Conservation (phyloP, 2,113 vertebrate genomes). For the Murina feae region DNA sequence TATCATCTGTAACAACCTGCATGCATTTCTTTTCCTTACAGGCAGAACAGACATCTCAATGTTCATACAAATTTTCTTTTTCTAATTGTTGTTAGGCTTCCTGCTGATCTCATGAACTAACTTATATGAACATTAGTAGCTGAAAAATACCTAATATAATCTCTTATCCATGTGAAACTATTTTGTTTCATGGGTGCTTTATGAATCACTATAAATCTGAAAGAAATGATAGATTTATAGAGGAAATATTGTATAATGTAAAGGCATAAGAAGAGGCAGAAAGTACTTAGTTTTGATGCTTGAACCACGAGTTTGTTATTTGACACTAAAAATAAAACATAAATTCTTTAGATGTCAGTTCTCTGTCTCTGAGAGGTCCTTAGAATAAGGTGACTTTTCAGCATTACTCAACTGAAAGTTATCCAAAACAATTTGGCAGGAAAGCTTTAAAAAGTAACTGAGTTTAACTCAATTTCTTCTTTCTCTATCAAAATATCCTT, state of each 20-base stretch:
- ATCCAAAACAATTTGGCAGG: neutral
- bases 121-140: neutral
- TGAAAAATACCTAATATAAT: neutral
- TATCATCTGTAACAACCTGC: rapidly evolving
- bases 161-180: neutral
- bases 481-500: neutral
- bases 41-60: neutral
- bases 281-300: neutral
- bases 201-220: neutral
- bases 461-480: neutral
- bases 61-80: neutral
- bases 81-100: neutral
- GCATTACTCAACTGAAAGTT: neutral
- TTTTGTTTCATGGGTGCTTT: neutral
- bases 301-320: neutral
- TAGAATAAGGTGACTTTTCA: neutral
- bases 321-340: neutral
- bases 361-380: neutral
- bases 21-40: neutral
- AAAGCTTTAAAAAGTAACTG: neutral
- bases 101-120: neutral
- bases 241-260: neutral
- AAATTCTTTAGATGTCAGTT: neutral
- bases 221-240: neutral
- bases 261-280: neutral